Evolutionary conservation across 2,113 vertebrate genomes (phyloP).

Genomic region (Bungarus multicinctus): DNA sequence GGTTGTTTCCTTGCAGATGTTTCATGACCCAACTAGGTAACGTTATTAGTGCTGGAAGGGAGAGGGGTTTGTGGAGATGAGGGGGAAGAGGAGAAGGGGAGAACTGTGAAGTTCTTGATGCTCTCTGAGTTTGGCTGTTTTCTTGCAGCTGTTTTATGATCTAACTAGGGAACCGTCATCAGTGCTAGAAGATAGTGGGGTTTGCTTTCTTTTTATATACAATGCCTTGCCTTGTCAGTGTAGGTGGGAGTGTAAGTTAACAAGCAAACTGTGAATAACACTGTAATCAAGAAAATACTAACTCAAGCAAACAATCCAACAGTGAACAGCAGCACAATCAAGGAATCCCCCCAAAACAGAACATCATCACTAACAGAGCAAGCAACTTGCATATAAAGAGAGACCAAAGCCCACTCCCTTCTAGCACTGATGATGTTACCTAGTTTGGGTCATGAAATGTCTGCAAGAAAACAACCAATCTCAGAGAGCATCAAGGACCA

Average conservation of each 20-base stretch:
- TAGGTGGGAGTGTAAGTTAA: neutral
- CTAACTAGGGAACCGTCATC: neutral
- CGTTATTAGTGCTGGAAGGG: no score
- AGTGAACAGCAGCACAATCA: neutral
- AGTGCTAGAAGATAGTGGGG: neutral
- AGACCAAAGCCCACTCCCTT: neutral
- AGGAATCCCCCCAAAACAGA: neutral
- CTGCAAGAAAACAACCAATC: neutral
- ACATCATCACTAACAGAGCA: neutral
- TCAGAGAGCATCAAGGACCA: neutral
- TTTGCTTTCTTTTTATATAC: neutral
- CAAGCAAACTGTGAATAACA: neutral
- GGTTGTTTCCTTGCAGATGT: neutral
- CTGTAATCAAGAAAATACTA: neutral
- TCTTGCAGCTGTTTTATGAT: neutral
- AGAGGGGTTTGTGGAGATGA: no score
- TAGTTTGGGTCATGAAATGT: neutral
- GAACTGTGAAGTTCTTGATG: neutral
- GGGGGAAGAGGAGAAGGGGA: no score
- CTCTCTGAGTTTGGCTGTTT: neutral
- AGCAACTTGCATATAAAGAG: neutral
- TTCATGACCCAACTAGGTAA: no score
- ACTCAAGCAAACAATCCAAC: neutral
- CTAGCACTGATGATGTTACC: neutral
- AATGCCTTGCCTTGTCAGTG: neutral